A percentile compares a stretch with the other conserved stretches of the same genome.
phyloP scores from a whole-genome alignment of 2,888 invertebrate genomes.

The Kuschelorhynchus macadamiae region DNA sequence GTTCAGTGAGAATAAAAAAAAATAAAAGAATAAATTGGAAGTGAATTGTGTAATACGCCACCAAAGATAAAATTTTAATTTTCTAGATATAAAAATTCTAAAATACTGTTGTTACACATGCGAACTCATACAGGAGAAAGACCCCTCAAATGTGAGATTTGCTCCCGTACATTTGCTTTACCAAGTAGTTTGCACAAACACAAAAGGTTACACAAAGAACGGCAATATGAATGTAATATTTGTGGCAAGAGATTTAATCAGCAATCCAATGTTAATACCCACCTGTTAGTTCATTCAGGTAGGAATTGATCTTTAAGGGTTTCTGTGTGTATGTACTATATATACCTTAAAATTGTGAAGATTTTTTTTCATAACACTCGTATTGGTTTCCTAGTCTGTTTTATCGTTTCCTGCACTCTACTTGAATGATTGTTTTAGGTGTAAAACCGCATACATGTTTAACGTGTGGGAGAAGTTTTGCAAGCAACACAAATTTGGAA shows the following conservation, averaged over 20 bases:
- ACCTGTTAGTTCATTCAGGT: slow-evolving; percentile 65
- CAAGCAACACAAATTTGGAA: slow-evolving; percentile 62
- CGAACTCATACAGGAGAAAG: slow-evolving; percentile 66
- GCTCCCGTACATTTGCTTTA: slow-evolving; percentile 64
- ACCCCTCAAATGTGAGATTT: slow-evolving; percentile 65
- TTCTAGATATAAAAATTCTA: slow-evolving; percentile 64
- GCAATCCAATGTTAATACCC: slow-evolving; percentile 63
- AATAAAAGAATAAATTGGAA: no score
- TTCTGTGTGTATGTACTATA: no score
- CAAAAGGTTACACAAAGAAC: slow-evolving; percentile 62
- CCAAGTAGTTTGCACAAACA: slow-evolving; percentile 66
- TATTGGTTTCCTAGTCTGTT: no score
- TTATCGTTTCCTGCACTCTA: no score
- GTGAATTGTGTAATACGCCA: no score
- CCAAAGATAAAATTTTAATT: no score
- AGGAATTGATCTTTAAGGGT: no score
- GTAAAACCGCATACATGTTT: slow-evolving; percentile 63
- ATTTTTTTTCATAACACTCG: no score
- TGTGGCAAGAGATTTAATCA: slow-evolving; percentile 66
- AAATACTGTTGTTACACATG: slow-evolving; percentile 63
- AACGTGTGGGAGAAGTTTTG: slow-evolving; percentile 64
- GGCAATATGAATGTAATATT: slow-evolving; percentile 63
- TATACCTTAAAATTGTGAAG: no score
- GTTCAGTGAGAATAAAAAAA: no score
- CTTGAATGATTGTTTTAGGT: no score